These are phyloP conservation scores for Tryphoninae sp. DNA, from an alignment of 2,888 invertebrate species.

Conservation along the genomic window DNA sequence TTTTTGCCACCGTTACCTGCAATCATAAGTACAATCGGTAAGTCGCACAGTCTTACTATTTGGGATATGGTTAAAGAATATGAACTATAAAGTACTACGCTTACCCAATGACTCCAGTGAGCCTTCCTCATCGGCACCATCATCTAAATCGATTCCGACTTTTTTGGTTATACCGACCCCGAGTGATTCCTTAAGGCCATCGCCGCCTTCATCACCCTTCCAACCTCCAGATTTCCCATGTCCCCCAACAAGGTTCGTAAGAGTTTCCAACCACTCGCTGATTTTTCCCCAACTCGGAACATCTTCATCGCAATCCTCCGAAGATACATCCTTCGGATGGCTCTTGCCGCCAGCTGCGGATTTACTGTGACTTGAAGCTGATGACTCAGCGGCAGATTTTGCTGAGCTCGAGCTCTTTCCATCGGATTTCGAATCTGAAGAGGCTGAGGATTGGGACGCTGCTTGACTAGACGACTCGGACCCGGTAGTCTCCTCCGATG, in stretches of 20 bases:
- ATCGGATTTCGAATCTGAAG: background rate
- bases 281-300: conserved; percentile 4
- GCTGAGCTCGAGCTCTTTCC: conserved; percentile 5
- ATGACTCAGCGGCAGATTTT: conserved; percentile 3
- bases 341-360: background rate
- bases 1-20: background rate
- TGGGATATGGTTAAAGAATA: too few species aligned
- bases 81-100: too few species aligned
- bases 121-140: too few species aligned
- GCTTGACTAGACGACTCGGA: background rate
- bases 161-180: background rate
- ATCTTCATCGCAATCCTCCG: conserved; percentile 1
- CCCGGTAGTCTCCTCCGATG: background rate
- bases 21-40: background rate
- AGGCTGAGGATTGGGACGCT: conserved; percentile 1
- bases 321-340: background rate
- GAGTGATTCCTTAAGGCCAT: background rate
- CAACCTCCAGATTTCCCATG: background rate
- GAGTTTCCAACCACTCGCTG: background rate
- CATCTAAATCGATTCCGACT: too few species aligned
- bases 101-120: too few species aligned
- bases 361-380: conserved; percentile 5
- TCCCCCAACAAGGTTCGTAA: conserved; percentile 7
- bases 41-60: too few species aligned
- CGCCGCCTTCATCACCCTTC: too few species aligned